Conservation (phyloP, 2,113 vertebrate genomes). For the Willisornis vidua region DNA sequence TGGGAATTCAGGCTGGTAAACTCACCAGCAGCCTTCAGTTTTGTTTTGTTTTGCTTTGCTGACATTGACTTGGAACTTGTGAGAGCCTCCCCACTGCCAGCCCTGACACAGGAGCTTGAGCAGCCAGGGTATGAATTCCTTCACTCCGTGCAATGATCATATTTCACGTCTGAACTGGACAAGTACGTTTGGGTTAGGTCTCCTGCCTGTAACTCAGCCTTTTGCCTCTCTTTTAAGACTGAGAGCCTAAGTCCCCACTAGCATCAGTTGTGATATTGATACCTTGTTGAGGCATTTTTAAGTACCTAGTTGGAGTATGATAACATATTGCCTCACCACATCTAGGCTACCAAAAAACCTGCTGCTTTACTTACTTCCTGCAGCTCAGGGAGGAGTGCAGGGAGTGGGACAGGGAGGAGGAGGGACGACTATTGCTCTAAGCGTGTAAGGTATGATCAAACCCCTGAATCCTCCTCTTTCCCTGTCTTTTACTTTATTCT, state of each 20-base stretch:
- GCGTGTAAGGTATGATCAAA: background rate
- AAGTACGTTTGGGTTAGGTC: background rate
- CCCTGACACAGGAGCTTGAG: background rate
- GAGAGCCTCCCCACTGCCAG: background rate
- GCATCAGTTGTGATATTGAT: background rate
- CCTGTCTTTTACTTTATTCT: conserved; percentile 36
- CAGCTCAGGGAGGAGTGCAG: background rate
- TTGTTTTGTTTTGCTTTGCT: background rate
- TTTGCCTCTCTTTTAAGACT: background rate
- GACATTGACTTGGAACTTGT: background rate
- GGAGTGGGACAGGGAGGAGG: background rate
- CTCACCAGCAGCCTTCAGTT: background rate
- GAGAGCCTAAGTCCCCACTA: background rate
- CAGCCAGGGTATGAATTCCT: background rate
- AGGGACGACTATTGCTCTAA: background rate
- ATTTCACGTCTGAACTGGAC: background rate
- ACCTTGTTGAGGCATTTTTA: background rate
- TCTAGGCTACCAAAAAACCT: background rate
- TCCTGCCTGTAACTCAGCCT: background rate
- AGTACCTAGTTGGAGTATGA: background rate
- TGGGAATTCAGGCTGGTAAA: background rate
- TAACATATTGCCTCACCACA: background rate
- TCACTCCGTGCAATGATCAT: background rate
- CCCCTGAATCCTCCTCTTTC: background rate
- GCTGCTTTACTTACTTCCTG: background rate